Percentiles rank a stretch among this genome's conserved stretches.
Evolutionary conservation across 2,113 vertebrate species (phyloP).

Genomic region (Menura novaehollandiae): DNA sequence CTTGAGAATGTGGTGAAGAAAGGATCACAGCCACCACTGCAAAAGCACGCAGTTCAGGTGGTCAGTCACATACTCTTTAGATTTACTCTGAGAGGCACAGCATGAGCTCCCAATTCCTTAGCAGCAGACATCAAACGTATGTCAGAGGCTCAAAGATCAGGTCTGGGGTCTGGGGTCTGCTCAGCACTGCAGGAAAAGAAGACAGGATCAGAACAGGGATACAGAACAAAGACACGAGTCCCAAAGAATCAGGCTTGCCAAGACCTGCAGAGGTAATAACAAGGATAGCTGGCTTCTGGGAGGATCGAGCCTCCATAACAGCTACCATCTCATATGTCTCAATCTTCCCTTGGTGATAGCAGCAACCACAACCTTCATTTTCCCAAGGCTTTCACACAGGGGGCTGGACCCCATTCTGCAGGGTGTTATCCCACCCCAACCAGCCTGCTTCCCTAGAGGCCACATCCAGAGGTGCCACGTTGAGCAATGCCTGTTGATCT

Average conservation of each 20-base stretch:
- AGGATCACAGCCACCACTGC: neutral
- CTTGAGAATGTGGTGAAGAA: neutral
- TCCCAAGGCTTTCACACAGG: neutral
- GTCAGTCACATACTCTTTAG: neutral
- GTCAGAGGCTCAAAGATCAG: neutral
- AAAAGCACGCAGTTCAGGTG: neutral
- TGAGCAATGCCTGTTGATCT: neutral
- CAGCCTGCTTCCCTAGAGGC: neutral
- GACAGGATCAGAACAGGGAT: neutral
- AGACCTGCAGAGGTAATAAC: neutral
- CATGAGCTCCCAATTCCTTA: neutral
- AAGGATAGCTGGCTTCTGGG: neutral
- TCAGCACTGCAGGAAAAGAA: neutral
- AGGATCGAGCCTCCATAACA: fast-evolving
- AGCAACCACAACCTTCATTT: neutral
- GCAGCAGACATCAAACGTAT: neutral
- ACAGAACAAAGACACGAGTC: neutral
- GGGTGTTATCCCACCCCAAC: neutral
- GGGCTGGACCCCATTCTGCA: neutral
- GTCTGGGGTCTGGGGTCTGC: neutral
- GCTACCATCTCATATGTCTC: neutral
- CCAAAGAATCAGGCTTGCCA: neutral
- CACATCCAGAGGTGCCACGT: neutral
- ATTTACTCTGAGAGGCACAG: neutral
- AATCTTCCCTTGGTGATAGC: neutral